Conservation (phyloP, 2,888 invertebrate genomes). For the Drosophila robusta region DNA sequence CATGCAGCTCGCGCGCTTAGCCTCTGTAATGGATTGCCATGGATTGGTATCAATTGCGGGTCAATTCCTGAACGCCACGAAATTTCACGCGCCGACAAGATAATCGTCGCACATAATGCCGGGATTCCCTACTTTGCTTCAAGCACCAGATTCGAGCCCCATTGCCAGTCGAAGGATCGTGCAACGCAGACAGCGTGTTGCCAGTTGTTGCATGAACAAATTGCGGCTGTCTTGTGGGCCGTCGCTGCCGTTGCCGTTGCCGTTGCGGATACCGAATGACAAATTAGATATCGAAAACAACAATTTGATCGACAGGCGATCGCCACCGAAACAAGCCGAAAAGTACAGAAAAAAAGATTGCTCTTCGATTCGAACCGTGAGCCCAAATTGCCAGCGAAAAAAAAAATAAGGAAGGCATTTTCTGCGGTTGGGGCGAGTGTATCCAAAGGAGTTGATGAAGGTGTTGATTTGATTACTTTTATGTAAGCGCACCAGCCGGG, state of each 20-base stretch:
- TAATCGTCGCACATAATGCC: conserved; percentile 73
- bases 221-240: conserved; percentile 37
- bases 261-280: conserved; percentile 75
- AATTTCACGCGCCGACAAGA: conserved; percentile 73
- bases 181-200: conserved; percentile 77
- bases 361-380: conserved; percentile 47
- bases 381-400: conserved; percentile 60
- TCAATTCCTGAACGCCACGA: conserved; percentile 75
- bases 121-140: conserved; percentile 83
- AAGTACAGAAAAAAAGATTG: conserved; percentile 41
- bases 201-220: conserved; percentile 45
- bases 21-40: conserved; percentile 82
- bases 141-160: conserved; percentile 32
- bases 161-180: conserved; percentile 59
- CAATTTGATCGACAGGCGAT: conserved; percentile 82
- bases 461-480: conserved; percentile 85
- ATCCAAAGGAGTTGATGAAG: conserved; percentile 80
- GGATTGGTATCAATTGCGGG: conserved; percentile 84
- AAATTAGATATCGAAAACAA: conserved; percentile 82
- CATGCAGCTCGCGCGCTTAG: conserved; percentile 83
- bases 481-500: conserved; percentile 65
- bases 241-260: conserved; percentile 34
- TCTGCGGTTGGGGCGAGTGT: conserved; percentile 65
- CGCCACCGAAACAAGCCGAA: conserved; percentile 63
- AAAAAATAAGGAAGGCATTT: conserved; percentile 71